Base-by-base conservation (phyloP, 2,113 vertebrate species). In the Macquaria australasica region DNA sequence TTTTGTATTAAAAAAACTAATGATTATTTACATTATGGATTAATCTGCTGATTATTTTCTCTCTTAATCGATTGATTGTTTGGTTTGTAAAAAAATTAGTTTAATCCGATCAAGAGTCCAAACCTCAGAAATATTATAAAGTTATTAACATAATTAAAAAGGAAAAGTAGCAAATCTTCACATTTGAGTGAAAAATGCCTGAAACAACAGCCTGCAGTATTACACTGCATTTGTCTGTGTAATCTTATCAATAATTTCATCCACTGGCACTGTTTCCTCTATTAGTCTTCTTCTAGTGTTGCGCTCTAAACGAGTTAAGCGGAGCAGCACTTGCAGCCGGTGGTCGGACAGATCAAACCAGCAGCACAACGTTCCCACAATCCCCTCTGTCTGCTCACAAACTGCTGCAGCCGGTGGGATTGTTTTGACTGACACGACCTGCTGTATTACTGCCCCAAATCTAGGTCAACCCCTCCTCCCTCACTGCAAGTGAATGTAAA, bases 401-500 rank as follows among this genome's bases (percentile, higher is more conserved):
- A 60, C 55, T 43, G 72, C 43, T 31, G 23, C 8, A 74, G 72
- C 71, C 14, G 2, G 21, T 56, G 51, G 21, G 81, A 73, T 67
- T 74, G 81, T 81, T 84, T 64, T 82, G 72, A 81, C 56, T 48
- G 58, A 84, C 79, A 51, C 87, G 74, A 79, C 79, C 53, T 31
- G 11, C 62, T 34, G 64, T 63, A 60, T 67, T 73, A 45, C 31
- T 68, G 50, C 62, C 69, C 50, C 51, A n/a, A 18, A 86, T 86
- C 15, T 90, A 77, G 88, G 85, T 83, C 88, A 83, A 37, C 56
- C 51, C 76, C 82, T 51, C 76, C 82, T 41, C 51, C 77, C 39
- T 69, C n/a, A 50, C 72, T 85, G 79, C 69, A 80, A 37, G 50
- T 85, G 51, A 73, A 67, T 62, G 76, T 74, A 31, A 75, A 75